Base-by-base conservation (phyloP, 2,888 invertebrate species). In the Lymantria monacha region DNA sequence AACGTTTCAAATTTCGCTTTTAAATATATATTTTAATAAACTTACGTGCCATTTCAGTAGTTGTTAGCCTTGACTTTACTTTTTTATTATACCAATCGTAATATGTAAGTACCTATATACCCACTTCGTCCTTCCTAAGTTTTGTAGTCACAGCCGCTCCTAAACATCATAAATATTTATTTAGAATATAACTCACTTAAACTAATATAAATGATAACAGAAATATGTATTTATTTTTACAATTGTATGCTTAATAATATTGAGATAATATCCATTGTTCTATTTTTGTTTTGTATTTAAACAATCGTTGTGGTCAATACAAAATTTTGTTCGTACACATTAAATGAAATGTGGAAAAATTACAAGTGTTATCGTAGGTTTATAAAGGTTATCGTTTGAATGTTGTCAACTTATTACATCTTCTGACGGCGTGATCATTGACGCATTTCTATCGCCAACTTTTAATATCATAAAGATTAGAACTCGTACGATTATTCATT, bases 371-470 rank as follows among this genome's bases (percentile, higher is more conserved):
- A 75, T 66, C 67, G 50, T 55, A 48, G 53, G 70, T 69, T 65
- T 66, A 61, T 57, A 66, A 63, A 70, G 75, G 75, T 76, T 76
- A 76, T 76, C 75, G 43, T 57, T 46, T 46, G 30, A 49, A 49
- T 58, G 55, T 62, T 58, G 59, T 61, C 61, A 64, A 57, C 48
- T 54, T 53, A 49, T 51, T 54, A 49, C 67, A 69, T 68, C 51
- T 58, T 52, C 64, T 48, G 53, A 59, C 59, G 59, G 53, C 73
- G 66, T 72, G 69, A 66, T 65, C 43, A 9, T 42, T 72, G 72
- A 74, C 72, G 74, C 67, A 74, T 66, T 63, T 68, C 63, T 66
- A 61, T 54, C 30, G 40, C 42, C 42, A 22, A 41, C 47, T 38
- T 42, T n/a, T 9, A 14, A 14, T 11, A 13, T 33, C 54, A 46